A percentile compares a stretch with the other conserved stretches of the same genome.
Evolutionary conservation across 2,888 invertebrate genomes (phyloP).

Genomic region (Macrosiphum euphorbiae): DNA sequence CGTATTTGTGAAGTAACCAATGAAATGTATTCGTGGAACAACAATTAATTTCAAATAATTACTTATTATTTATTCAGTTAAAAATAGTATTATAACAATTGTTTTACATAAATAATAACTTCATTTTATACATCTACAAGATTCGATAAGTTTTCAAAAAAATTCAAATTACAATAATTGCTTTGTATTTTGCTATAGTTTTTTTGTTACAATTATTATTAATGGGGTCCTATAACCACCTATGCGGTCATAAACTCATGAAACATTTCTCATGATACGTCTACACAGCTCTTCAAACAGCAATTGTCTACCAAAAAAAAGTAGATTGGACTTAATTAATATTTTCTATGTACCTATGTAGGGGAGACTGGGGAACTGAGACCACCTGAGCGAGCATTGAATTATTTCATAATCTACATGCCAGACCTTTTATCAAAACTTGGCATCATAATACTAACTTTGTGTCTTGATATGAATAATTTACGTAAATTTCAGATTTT

Average conservation of each 20-base stretch:
- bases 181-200: not conserved
- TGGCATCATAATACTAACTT: not conserved
- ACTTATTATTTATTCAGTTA: not conserved
- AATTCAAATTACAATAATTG: not conserved
- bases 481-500: not conserved
- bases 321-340: not conserved
- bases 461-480: not conserved
- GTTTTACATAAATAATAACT: not conserved
- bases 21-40: not conserved
- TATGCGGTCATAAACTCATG: not conserved
- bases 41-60: not conserved
- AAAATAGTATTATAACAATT: not conserved
- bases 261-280: not conserved
- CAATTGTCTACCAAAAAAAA: not conserved
- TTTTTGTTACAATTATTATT: not conserved
- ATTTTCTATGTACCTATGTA: not conserved
- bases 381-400: not conserved
- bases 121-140: not conserved
- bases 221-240: not conserved
- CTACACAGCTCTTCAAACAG: not conserved
- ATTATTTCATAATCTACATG: not conserved
- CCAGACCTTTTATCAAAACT: not conserved
- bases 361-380: not conserved
- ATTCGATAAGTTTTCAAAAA: not conserved
- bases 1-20: not conserved